These are phyloP conservation scores for Danio albolineatus DNA, from an alignment of 2,797 vertebrate species.

Conservation along the genomic window DNA sequence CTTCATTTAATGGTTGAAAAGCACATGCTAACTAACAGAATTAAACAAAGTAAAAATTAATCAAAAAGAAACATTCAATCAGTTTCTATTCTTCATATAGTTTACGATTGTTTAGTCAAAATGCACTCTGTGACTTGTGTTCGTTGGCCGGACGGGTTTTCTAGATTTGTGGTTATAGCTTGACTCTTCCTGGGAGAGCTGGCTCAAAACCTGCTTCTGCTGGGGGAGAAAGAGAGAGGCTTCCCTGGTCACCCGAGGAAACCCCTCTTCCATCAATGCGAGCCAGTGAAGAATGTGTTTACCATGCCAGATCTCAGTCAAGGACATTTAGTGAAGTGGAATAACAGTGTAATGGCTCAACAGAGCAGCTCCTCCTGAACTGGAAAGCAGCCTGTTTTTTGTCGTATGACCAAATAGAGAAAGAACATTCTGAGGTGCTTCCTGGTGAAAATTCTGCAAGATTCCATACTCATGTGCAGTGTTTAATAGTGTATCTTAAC, in stretches of 20 bases:
- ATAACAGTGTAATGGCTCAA: constrained; percentile 49
- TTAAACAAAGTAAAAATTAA: no score
- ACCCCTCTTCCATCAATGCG: constrained; percentile 64
- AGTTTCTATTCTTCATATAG: neutral
- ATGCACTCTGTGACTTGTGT: constrained; percentile 6
- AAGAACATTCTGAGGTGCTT: constrained; percentile 5
- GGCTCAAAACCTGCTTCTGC: constrained; percentile 8
- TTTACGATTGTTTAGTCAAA: constrained; percentile 1
- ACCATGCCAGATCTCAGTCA: constrained; percentile 56
- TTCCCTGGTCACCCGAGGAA: constrained; percentile 74
- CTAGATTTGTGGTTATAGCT: constrained; percentile 17
- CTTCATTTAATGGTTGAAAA: neutral
- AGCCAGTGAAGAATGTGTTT: constrained; percentile 49
- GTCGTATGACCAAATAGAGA: constrained; percentile 14
- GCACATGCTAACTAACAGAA: neutral
- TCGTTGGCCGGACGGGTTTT: neutral
- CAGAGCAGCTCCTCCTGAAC: constrained; percentile 23
- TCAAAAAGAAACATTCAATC: no score
- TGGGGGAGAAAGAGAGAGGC: constrained; percentile 25
- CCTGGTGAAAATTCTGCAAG: neutral
- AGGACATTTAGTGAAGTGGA: constrained; percentile 57
- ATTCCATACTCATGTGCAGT: neutral
- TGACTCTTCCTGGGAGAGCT: constrained; percentile 19
- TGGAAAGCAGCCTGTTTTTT: constrained; percentile 47
- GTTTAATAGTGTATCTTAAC: constrained; percentile 18